phyloP scores from a whole-genome alignment of 2,888 invertebrate species.

The Chydorus sphaericus region DNA sequence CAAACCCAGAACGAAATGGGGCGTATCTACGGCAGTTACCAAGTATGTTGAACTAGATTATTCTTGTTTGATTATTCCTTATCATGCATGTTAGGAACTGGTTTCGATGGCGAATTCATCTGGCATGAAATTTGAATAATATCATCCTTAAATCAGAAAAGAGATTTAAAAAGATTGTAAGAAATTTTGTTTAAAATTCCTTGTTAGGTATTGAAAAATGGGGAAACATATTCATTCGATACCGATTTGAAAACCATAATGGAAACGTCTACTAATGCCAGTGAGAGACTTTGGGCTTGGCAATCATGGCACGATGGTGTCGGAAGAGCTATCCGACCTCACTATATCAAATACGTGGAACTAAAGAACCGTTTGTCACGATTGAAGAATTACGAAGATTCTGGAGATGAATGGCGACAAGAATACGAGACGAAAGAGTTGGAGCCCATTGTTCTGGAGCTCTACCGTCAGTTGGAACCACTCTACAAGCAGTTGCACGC shows the following conservation, averaged over 20 bases:
- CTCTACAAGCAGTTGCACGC: slow-evolving; percentile 30
- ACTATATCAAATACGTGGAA: slow-evolving; percentile 17
- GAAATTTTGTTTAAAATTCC: too few relatives aligned
- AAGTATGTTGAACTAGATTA: too few relatives aligned
- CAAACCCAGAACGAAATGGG: slow-evolving; percentile 21
- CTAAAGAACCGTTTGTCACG: slow-evolving; percentile 18
- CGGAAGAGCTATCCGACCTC: slow-evolving; percentile 20
- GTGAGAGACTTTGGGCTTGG: slow-evolving; percentile 21
- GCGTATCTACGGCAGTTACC: slow-evolving; percentile 20
- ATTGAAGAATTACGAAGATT: slow-evolving; percentile 17
- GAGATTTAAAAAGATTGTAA: too few relatives aligned
- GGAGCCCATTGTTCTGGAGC: slow-evolving; percentile 13
- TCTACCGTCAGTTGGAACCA: slow-evolving; percentile 21
- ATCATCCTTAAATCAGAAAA: too few relatives aligned
- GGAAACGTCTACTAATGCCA: slow-evolving; percentile 17
- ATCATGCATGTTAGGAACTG: too few relatives aligned
- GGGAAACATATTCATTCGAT: slow-evolving; percentile 20
- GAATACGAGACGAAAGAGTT: slow-evolving; percentile 18
- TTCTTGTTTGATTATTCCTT: too few relatives aligned
- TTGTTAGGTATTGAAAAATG: slow-evolving; percentile 6
- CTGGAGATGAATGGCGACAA: slow-evolving; percentile 17
- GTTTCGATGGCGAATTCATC: too few relatives aligned
- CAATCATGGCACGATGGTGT: slow-evolving; percentile 22
- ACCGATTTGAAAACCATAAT: slow-evolving; percentile 21
- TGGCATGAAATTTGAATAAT: too few relatives aligned